phyloP scores from a whole-genome alignment of 1,140 invertebrate genomes.

The Solen grandis region DNA sequence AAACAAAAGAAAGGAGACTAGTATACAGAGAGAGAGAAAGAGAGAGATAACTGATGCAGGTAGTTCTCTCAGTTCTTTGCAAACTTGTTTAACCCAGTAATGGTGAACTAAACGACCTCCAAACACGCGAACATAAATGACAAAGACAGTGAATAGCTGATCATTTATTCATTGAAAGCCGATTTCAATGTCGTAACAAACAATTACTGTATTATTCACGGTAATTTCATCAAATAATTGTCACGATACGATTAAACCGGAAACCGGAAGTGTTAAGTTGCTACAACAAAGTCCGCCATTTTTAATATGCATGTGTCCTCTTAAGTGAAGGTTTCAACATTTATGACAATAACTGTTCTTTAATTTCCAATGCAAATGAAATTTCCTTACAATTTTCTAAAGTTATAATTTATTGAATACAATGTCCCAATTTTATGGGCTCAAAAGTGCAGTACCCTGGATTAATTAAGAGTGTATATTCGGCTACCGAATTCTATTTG shows the following conservation, averaged over 20 bases:
- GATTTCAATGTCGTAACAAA: not conserved
- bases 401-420: not conserved
- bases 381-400: not conserved
- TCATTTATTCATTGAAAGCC: not conserved
- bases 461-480: not conserved
- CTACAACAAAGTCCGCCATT: constrained; percentile 64
- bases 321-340: constrained; percentile 6
- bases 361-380: not conserved
- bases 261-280: constrained; percentile 55
- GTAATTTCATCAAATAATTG: no score
- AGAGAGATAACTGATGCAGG: no score
- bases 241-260: not conserved
- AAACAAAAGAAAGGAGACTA: no score
- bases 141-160: not conserved
- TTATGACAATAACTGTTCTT: not conserved
- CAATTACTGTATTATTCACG: no score
- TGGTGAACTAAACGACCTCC: not conserved
- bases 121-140: not conserved
- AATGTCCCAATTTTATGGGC: not conserved
- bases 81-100: not conserved
- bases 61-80: not conserved
- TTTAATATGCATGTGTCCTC: constrained; percentile 1
- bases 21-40: no score
- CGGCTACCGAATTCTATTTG: not conserved
- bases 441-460: not conserved